Evolutionary conservation across 2,888 invertebrate species (phyloP).

Genomic region (Crioceris asparagi): DNA sequence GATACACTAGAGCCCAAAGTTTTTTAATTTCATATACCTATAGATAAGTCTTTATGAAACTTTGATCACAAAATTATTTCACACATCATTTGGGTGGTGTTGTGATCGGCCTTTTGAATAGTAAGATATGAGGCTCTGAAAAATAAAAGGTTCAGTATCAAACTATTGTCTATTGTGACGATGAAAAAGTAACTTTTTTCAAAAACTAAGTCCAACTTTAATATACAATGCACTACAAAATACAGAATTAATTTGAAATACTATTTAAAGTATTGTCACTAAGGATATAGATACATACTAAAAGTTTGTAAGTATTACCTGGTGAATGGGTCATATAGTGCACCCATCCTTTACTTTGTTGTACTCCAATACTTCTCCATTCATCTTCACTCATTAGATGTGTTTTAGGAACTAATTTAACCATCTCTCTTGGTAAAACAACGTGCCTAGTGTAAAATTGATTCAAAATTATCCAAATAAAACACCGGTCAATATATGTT

Average conservation of each 20-base stretch:
- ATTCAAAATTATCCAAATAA: constrained; percentile 1
- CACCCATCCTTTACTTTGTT: constrained; percentile 94
- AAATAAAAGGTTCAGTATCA: constrained; percentile 9
- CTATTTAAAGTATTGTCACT: too few species aligned
- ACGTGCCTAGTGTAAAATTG: constrained; percentile 65
- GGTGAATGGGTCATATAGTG: constrained; percentile 96
- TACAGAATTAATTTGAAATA: too few species aligned
- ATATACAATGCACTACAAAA: neutral
- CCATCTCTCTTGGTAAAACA: constrained; percentile 84
- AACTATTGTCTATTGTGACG: neutral
- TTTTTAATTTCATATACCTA: too few species aligned
- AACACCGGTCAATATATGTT: neutral
- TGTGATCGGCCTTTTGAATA: constrained; percentile 68
- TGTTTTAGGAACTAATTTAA: constrained; percentile 80
- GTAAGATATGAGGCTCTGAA: constrained; percentile 80
- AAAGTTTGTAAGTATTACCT: too few species aligned
- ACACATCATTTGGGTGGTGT: constrained; percentile 36
- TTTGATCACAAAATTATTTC: constrained; percentile 3
- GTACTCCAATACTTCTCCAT: constrained; percentile 90
- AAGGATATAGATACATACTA: too few species aligned
- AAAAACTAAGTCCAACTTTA: neutral
- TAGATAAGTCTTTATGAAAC: constrained; percentile 2
- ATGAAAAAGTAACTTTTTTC: neutral
- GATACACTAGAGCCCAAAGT: too few species aligned
- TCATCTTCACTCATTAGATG: constrained; percentile 89